phyloP scores from a whole-genome alignment of 2,113 vertebrate genomes.

The Pteruthius melanotis region DNA sequence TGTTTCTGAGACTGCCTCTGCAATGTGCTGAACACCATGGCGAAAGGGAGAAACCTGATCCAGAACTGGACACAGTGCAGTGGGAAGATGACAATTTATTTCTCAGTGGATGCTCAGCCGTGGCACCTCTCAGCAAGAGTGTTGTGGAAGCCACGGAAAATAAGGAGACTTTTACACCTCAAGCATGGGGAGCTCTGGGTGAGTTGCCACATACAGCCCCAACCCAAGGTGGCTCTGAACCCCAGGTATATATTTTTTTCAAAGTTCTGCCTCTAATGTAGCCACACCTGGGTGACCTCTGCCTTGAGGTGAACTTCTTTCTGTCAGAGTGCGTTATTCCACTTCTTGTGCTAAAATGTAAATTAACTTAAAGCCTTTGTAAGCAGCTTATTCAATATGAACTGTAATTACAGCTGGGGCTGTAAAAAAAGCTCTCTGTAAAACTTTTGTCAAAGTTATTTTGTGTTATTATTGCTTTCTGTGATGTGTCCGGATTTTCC shows the following conservation, averaged over 20 bases:
- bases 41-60: not conserved
- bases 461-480: slow-evolving; percentile 24
- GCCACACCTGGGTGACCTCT: not conserved
- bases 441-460: slow-evolving; percentile 48
- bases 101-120: not conserved
- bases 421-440: slow-evolving; percentile 13
- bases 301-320: not conserved
- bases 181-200: not conserved
- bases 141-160: not conserved
- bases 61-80: not conserved
- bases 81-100: not conserved
- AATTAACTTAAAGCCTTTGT: not conserved
- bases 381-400: slow-evolving; percentile 33
- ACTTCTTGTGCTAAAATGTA: not conserved
- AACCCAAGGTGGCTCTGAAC: not conserved
- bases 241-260: not conserved
- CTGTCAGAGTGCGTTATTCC: not conserved
- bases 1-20: not conserved
- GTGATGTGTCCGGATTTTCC: slow-evolving; percentile 44
- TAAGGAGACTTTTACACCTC: not conserved
- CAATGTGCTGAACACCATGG: rapidly evolving
- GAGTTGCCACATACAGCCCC: not conserved
- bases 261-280: not conserved
- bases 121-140: not conserved
- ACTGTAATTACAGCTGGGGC: slow-evolving; percentile 11